Evolutionary conservation across 2,797 vertebrate species (phyloP).

Genomic region (Siniperca undulata): DNA sequence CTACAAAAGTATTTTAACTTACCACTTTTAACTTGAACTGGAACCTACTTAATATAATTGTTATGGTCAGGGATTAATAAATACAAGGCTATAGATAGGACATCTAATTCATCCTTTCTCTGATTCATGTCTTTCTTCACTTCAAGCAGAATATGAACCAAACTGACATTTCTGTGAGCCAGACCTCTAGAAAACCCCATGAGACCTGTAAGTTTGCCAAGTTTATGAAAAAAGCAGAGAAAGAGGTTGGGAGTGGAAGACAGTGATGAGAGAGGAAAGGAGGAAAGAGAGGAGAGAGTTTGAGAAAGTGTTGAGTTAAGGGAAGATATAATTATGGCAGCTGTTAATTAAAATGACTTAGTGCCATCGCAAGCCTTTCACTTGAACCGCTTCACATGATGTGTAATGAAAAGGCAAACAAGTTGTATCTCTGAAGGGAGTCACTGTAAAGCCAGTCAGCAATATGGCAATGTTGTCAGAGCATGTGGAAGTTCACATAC

Average conservation of each 20-base stretch:
- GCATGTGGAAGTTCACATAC: not conserved
- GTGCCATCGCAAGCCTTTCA: slow-evolving; percentile 53
- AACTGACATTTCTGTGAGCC: no score
- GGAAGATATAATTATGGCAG: slow-evolving; percentile 38
- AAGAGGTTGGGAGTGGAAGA: slow-evolving; percentile 12
- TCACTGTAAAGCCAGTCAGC: slow-evolving; percentile 7
- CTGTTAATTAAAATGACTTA: slow-evolving; percentile 58
- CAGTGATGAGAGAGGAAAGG: not conserved
- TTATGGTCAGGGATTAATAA: slow-evolving; percentile 13
- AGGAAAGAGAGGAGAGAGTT: not conserved
- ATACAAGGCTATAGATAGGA: slow-evolving; percentile 30
- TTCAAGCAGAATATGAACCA: slow-evolving; percentile 1
- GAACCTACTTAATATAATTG: no score
- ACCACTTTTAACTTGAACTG: slow-evolving; percentile 16
- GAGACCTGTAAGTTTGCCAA: slow-evolving; percentile 57
- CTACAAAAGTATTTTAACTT: slow-evolving; percentile 46
- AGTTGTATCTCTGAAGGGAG: slow-evolving; percentile 39
- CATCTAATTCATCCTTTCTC: slow-evolving; percentile 24
- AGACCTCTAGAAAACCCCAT: slow-evolving; percentile 65
- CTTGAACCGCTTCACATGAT: slow-evolving; percentile 54
- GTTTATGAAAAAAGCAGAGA: slow-evolving; percentile 11
- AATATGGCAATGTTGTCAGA: slow-evolving; percentile 2
- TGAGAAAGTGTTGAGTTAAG: slow-evolving; percentile 51
- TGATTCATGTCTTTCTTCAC: slow-evolving; percentile 37
- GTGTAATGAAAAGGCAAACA: slow-evolving; percentile 57